These are phyloP conservation scores for Onychostruthus taczanowskii DNA, from an alignment of 2,113 vertebrate species.

Conservation along the genomic window DNA sequence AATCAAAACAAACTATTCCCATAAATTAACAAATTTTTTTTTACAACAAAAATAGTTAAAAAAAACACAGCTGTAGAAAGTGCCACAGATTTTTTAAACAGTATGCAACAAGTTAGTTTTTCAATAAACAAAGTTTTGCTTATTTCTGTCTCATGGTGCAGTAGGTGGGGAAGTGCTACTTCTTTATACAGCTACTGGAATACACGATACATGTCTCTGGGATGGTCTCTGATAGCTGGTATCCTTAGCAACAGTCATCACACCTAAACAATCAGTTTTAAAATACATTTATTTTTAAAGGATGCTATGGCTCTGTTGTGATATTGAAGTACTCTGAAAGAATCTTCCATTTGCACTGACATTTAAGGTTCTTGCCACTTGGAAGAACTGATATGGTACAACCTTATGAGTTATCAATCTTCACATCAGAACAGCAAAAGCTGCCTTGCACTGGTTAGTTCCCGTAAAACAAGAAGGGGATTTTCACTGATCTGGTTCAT, in stretches of 20 bases:
- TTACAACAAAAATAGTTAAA: background rate
- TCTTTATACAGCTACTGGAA: background rate
- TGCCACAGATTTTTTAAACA: background rate
- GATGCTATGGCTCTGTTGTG: accelerated
- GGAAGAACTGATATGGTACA: background rate
- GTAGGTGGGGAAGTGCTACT: background rate
- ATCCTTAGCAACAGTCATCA: background rate
- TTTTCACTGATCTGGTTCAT: background rate
- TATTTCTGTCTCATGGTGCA: background rate
- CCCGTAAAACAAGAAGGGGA: background rate
- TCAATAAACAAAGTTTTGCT: background rate
- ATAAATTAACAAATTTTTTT: background rate
- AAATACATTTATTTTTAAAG: background rate
- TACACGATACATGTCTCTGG: background rate
- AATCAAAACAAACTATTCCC: background rate
- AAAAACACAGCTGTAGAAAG: background rate
- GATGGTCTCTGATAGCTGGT: background rate
- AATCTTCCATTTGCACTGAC: background rate
- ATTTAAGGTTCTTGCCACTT: background rate
- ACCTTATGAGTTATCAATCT: background rate
- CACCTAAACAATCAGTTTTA: background rate
- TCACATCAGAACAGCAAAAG: background rate
- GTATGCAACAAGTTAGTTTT: background rate
- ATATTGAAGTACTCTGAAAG: background rate
- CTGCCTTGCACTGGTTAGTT: background rate